Base-by-base conservation (phyloP, 2,888 invertebrate genomes). In the Plemyria rubiginata region DNA sequence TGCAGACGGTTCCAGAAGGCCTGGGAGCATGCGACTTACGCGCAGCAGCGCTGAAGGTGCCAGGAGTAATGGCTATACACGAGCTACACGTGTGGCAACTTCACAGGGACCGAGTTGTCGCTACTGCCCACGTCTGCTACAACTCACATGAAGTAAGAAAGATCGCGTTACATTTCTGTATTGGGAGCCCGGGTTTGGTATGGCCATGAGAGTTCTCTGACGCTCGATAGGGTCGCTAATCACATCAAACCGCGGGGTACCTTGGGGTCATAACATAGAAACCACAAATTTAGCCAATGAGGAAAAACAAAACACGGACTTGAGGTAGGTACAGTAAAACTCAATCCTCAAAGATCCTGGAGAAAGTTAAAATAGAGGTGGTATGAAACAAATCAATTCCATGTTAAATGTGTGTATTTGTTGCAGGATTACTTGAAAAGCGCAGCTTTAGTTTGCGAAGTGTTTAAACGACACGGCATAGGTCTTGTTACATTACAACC, bases 1-100 rank as follows among this genome's bases (percentile, higher is more conserved):
- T 99, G 16, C 98, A 99, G 89, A 98, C 98, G 0, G 98, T 98
- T 62, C 98, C 99, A 0, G 96, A 96, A 73, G 96, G 97, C 12
- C 96, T 98, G 68, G 96, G 98, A 77, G 96, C 92, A n/a, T 88
- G 90, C 67, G 87, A 84, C 1, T 73, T 92, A 64, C 86, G 86
- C 15, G 81, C 86, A 4, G 92, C 92, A 0, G 92, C 92, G 4
- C 78, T 92, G 46, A 81, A 82, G 36, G 89, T 92, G 51, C 88
- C 89, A 11, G 92, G 92, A 15, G 92, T 92, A 66, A 80, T 91
- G 28, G 92, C 92, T 76, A 95, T 98, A 16, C 98, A 98, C 79
- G 98, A 98, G 86, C 93, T 98, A 46, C 98, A 98, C 79, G 96
- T 98, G 22, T 98, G 98, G 98, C 96, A 97, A 74, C 88, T 98